Conservation (phyloP, 2,113 vertebrate genomes). For the Pollachius pollachius region DNA sequence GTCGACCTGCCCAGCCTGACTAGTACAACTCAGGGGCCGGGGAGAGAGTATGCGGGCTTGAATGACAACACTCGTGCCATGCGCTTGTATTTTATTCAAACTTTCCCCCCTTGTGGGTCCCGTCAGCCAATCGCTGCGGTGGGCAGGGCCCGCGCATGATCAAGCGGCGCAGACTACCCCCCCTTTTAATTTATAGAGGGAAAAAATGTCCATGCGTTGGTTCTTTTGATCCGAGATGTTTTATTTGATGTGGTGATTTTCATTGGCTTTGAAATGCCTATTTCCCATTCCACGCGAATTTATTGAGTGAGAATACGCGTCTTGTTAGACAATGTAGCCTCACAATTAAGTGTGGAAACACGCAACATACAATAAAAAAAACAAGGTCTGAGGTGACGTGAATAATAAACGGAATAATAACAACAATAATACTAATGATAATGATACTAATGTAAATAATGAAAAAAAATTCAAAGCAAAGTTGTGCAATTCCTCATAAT, state of each 20-base stretch:
- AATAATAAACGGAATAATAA: neutral
- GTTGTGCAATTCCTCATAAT: too few species aligned
- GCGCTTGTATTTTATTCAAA: constrained; percentile 77
- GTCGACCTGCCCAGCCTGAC: too few species aligned
- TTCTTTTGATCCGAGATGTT: constrained; percentile 74
- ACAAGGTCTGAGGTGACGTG: constrained; percentile 7
- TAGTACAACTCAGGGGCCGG: too few species aligned
- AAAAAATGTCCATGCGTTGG: constrained; percentile 64
- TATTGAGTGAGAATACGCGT: constrained; percentile 72
- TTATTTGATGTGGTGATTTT: constrained; percentile 76
- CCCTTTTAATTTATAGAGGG: constrained; percentile 64
- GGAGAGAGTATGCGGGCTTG: constrained; percentile 48
- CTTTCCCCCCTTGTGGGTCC: constrained; percentile 67
- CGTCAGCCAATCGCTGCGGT: constrained; percentile 65
- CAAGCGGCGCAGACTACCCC: constrained; percentile 60
- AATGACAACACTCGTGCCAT: constrained; percentile 67
- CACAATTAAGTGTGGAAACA: constrained; percentile 33
- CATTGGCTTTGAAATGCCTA: constrained; percentile 69
- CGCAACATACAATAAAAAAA: constrained; percentile 26
- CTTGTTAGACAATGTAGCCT: constrained; percentile 51
- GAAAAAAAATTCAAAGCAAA: too few species aligned
- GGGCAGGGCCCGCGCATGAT: constrained; percentile 68
- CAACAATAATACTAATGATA: neutral
- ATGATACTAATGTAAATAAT: too few species aligned
- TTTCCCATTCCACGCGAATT: constrained; percentile 70